Percentiles rank a stretch among this genome's conserved stretches.
Evolutionary conservation across 2,797 vertebrate species (phyloP).

Genomic region (Gymnothorax reevesii): DNA sequence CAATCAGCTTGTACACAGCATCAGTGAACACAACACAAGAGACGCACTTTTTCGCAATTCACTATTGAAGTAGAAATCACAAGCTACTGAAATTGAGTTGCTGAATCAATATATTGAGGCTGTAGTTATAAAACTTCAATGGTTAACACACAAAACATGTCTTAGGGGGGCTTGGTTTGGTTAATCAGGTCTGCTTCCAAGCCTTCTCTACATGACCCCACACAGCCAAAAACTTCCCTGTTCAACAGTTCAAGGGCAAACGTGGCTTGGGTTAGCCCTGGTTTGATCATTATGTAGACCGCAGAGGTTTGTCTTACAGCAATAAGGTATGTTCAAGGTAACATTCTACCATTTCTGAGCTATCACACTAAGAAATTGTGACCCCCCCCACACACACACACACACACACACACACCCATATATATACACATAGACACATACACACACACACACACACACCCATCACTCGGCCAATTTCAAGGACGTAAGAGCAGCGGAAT

Average conservation of each 20-base stretch:
- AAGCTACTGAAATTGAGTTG: not conserved
- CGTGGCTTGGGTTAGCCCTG: no score
- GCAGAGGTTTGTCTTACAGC: not conserved
- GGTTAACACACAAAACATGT: no score
- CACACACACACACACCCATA: no score
- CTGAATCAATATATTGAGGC: not conserved
- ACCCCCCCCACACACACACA: no score
- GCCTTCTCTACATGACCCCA: no score
- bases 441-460: no score
- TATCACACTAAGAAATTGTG: not conserved
- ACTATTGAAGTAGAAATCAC: not conserved
- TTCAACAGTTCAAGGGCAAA: no score
- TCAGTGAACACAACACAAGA: not conserved
- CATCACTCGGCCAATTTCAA: not conserved
- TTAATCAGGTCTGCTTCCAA: no score
- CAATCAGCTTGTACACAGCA: not conserved
- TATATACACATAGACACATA: accelerated
- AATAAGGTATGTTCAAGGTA: not conserved
- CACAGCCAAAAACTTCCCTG: no score
- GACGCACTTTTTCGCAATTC: not conserved
- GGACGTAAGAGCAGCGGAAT: not conserved
- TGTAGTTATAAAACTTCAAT: not conserved
- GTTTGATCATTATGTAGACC: no score
- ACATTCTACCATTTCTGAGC: not conserved
- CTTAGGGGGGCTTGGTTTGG: no score